These are phyloP conservation scores for Leptura quadrifasciata DNA, from an alignment of 2,888 invertebrate species.

Conservation along the genomic window DNA sequence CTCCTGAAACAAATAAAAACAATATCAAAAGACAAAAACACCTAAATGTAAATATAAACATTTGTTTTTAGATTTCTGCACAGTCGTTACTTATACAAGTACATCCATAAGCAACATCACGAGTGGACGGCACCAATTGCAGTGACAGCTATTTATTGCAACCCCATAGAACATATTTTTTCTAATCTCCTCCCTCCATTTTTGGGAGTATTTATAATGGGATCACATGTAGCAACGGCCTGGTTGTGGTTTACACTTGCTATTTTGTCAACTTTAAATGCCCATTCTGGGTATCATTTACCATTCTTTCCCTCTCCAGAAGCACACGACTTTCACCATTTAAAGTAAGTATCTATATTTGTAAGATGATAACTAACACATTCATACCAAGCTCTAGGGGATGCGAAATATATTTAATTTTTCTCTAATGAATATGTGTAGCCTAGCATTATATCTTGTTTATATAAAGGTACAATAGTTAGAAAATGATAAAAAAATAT, in stretches of 20 bases:
- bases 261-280: slow-evolving; percentile 85
- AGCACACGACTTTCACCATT: slow-evolving; percentile 91
- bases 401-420: too few species aligned
- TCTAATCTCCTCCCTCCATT: slow-evolving; percentile 87
- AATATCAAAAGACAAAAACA: not conserved
- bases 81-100: slow-evolving; percentile 83
- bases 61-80: slow-evolving; percentile 80
- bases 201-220: slow-evolving; percentile 83
- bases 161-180: slow-evolving; percentile 86
- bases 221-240: slow-evolving; percentile 85
- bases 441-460: too few species aligned
- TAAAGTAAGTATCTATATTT: slow-evolving; percentile 79
- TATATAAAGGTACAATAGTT: too few species aligned
- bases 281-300: slow-evolving; percentile 90
- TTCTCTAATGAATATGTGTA: too few species aligned
- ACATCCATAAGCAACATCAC: slow-evolving; percentile 90
- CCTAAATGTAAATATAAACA: not conserved
- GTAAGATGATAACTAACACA: not conserved
- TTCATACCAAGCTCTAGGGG: too few species aligned
- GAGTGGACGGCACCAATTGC: slow-evolving; percentile 93
- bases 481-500: too few species aligned
- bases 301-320: slow-evolving; percentile 91
- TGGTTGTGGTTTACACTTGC: slow-evolving; percentile 88
- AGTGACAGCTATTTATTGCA: slow-evolving; percentile 87
- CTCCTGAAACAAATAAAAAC: too few species aligned